Percentiles rank a stretch among this genome's conserved stretches.
Evolutionary conservation across 1,140 invertebrate species (phyloP).

Genomic region (Tetranychus urticae): DNA sequence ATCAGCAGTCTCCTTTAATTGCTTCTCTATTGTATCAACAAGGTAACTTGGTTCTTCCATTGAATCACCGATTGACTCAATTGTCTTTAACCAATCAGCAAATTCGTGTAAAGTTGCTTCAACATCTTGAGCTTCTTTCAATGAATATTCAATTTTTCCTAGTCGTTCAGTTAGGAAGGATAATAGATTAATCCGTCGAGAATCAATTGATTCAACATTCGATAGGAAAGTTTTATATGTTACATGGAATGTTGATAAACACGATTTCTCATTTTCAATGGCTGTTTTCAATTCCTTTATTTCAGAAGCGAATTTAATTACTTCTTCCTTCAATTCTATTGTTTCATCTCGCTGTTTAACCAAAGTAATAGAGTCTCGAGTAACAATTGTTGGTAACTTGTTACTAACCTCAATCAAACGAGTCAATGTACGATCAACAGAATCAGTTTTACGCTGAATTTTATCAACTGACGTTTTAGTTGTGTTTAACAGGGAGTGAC

Average conservation of each 20-base stretch:
- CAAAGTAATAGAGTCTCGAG: background rate
- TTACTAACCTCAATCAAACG: too few relatives aligned
- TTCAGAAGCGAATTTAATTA: background rate
- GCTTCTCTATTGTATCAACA: background rate
- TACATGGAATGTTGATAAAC: background rate
- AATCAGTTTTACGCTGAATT: background rate
- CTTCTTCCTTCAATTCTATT: background rate
- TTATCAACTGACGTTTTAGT: background rate
- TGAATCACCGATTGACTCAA: background rate
- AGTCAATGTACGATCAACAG: too few relatives aligned
- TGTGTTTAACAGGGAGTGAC: background rate
- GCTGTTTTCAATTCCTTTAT: background rate
- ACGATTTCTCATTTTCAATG: background rate
- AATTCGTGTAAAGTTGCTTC: background rate
- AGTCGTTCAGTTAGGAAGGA: background rate
- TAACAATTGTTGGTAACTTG: too few relatives aligned
- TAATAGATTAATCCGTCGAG: background rate
- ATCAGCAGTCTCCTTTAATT: slow-evolving; percentile 45
- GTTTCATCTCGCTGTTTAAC: background rate
- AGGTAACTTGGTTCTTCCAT: background rate
- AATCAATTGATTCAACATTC: background rate
- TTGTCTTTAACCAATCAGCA: background rate
- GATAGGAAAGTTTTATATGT: background rate
- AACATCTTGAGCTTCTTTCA: background rate
- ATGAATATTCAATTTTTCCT: background rate